phyloP scores from a whole-genome alignment of 2,797 vertebrate genomes.

The Diglossa cyanea region DNA sequence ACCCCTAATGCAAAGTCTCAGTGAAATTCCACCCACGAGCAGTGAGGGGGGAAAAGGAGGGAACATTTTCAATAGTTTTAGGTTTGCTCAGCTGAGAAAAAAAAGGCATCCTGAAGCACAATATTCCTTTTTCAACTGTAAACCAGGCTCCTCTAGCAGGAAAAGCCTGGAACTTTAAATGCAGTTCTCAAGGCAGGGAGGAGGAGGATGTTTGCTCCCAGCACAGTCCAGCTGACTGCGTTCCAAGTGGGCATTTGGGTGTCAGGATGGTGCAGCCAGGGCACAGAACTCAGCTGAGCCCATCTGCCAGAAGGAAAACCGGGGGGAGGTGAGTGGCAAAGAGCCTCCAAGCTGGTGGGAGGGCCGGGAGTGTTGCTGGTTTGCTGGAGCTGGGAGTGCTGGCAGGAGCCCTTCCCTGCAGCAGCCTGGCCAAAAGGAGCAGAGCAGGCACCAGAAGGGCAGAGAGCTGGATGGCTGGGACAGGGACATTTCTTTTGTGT shows the following conservation, averaged over 20 bases:
- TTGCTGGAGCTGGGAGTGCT: not conserved
- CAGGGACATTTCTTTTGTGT: constrained; percentile 32
- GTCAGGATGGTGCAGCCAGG: not conserved
- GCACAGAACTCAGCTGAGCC: not conserved
- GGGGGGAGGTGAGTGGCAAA: not conserved
- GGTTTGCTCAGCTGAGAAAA: not conserved
- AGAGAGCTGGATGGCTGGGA: not conserved
- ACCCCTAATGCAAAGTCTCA: accelerated
- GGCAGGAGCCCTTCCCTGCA: not conserved
- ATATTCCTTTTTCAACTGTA: not conserved
- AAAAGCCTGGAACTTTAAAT: not conserved
- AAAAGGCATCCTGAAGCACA: not conserved
- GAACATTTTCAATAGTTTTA: not conserved
- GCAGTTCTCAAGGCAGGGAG: not conserved
- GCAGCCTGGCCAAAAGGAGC: constrained; percentile 14
- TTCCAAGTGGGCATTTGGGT: not conserved
- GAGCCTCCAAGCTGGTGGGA: not conserved
- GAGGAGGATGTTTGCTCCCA: not conserved
- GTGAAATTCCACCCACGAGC: not conserved
- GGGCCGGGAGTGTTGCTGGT: not conserved
- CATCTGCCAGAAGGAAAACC: constrained; percentile 37
- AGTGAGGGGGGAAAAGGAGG: accelerated
- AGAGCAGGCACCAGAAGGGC: constrained; percentile 55
- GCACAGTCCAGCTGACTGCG: not conserved
- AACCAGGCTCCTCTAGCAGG: not conserved